These are phyloP conservation scores for Anguilla pacifica DNA, from an alignment of 2,797 vertebrate genomes.

Conservation along the genomic window DNA sequence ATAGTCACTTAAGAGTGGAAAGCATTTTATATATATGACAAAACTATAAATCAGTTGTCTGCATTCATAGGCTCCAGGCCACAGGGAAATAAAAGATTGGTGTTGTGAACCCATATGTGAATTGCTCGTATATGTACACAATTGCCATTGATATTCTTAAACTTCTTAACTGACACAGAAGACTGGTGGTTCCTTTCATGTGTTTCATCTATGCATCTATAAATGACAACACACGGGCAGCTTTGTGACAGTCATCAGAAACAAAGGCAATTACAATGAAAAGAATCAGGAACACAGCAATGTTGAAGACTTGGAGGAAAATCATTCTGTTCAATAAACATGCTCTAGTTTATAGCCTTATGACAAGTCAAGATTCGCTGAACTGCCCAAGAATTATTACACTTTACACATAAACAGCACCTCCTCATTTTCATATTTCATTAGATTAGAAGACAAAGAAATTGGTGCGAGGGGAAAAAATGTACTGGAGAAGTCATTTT, in stretches of 20 bases:
- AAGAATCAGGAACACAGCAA: neutral
- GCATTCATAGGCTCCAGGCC: neutral
- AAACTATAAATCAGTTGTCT: neutral
- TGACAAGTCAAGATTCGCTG: neutral
- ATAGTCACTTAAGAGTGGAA: neutral
- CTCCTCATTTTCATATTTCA: conserved; percentile 2
- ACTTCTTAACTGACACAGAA: neutral
- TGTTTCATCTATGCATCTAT: neutral
- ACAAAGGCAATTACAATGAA: neutral
- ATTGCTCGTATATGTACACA: neutral
- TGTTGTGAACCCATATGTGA: neutral
- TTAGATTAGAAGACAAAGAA: neutral
- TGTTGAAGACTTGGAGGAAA: neutral
- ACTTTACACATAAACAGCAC: neutral
- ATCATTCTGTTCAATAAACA: neutral
- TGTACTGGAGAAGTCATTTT: neutral
- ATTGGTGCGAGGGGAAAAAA: neutral
- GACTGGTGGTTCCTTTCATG: neutral
- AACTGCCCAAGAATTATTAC: neutral
- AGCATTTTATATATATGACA: neutral
- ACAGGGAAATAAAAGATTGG: neutral
- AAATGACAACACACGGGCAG: neutral
- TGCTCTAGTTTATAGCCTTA: neutral
- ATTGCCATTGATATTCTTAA: neutral
- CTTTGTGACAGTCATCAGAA: neutral